Base-by-base conservation (phyloP, 2,113 vertebrate species). In the Toxotes chatareus region DNA sequence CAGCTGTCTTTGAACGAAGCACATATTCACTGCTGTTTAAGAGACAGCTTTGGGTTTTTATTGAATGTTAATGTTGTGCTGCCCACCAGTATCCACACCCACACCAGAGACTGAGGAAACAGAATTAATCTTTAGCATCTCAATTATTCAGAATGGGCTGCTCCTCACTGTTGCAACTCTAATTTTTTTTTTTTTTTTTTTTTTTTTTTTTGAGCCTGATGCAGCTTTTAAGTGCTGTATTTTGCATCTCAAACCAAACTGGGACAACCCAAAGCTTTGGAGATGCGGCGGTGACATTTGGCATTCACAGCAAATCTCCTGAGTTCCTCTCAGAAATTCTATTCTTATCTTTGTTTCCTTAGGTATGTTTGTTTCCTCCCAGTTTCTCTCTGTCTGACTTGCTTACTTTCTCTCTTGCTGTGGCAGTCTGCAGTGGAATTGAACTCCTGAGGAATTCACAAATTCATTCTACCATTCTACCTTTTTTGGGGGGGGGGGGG, bases 261-360 rank as follows among this genome's bases (percentile, higher is more conserved):
- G 77, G 88, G 86, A 84, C 86, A 89, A 86, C 72, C 32, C 62
- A 31, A 76, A 83, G 76, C 82, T 85, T 86, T 76, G 70, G 81
- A 89, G 79, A 86, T 88, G 63, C 76, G 79, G 76, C 76, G 78
- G 69, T 88, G 88, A 91, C 89, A 91, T 88, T 92, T 92, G 83
- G 86, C 85, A 90, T 90, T 86, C 83, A 84, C 77, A 71, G 67
- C 83, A 87, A 91, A 87, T 90, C 89, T 88, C 85, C 62, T 74
- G 86, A 88, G 79, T 76, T 90, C 73, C 46, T 77, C 60, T 80
- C 68, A 84, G 19, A 76, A 80, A 64, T 76, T 88, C 80, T 86
- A 89, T 89, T 88, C 81, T 86, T 83, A 67, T 85, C 79, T 72
- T 79, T 88, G 73, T 79, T 85, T 83, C 81, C 51, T 74, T 75